Evolutionary conservation across 2,888 invertebrate genomes (phyloP).

Genomic region (Crocallis elinguaria): DNA sequence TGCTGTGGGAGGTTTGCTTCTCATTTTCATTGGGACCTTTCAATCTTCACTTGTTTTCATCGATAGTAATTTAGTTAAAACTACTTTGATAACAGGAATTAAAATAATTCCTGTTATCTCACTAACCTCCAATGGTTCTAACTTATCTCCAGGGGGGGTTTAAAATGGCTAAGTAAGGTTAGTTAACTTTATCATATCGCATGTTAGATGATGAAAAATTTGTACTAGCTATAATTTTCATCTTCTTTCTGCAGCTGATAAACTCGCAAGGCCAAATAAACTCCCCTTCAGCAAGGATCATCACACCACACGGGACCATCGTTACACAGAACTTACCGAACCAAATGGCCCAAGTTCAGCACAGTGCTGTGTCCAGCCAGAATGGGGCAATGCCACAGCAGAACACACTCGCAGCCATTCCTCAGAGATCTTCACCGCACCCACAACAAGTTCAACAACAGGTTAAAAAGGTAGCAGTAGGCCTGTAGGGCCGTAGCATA

Average conservation of each 20-base stretch:
- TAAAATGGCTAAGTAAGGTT: too few species aligned
- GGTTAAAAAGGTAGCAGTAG: conserved; percentile 33
- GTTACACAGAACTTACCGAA: conserved; percentile 65
- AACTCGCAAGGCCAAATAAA: conserved; percentile 62
- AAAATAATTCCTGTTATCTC: too few species aligned
- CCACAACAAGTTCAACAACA: conserved; percentile 59
- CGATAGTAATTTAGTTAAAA: too few species aligned
- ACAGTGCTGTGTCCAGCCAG: conserved; percentile 53
- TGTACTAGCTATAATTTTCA: too few species aligned
- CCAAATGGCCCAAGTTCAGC: conserved; percentile 52
- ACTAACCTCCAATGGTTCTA: too few species aligned
- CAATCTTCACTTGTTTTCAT: too few species aligned
- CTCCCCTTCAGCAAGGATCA: conserved; percentile 61
- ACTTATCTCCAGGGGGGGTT: too few species aligned
- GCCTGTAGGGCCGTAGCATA: not conserved
- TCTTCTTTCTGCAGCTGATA: conserved; percentile 55
- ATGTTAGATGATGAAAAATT: too few species aligned
- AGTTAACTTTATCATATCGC: too few species aligned
- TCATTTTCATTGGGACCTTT: too few species aligned
- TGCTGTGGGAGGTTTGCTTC: too few species aligned
- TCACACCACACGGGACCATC: conserved; percentile 76
- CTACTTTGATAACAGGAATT: too few species aligned
- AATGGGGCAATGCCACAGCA: conserved; percentile 65
- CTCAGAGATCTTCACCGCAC: conserved; percentile 58
- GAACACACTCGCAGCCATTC: conserved; percentile 48